Percentiles rank a stretch among this genome's conserved stretches.
phyloP scores from a whole-genome alignment of 2,797 vertebrate species.

The Cuniculus paca region DNA sequence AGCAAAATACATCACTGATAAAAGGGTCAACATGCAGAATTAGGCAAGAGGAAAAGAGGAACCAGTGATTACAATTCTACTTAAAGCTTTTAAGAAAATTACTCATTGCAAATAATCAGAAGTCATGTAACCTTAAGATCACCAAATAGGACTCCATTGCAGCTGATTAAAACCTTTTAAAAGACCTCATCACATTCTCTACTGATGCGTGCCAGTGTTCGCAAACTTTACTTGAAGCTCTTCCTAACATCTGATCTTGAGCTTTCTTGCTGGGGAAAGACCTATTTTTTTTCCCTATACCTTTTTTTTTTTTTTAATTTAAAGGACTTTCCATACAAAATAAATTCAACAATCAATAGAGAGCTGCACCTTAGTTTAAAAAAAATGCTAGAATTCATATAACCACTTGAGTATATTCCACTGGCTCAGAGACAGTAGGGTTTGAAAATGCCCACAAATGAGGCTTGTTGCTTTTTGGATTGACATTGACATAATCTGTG shows the following conservation, averaged over 20 bases:
- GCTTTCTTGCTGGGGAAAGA: background rate
- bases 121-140: background rate
- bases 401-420: slow-evolving; percentile 79
- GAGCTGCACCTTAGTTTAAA: background rate
- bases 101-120: slow-evolving; percentile 10
- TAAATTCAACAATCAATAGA: background rate
- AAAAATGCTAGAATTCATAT: slow-evolving; percentile 50
- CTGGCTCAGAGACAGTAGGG: slow-evolving; percentile 5
- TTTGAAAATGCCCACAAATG: slow-evolving; percentile 73
- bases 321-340: background rate
- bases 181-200: background rate
- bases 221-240: background rate
- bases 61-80: background rate
- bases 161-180: background rate
- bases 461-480: slow-evolving; percentile 55
- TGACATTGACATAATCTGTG: slow-evolving; percentile 83
- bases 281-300: background rate
- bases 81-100: slow-evolving; percentile 61
- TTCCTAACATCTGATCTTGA: background rate
- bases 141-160: background rate
- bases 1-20: background rate
- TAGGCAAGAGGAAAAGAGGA: slow-evolving; percentile 8
- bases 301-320: background rate
- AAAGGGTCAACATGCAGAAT: background rate
- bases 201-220: background rate